phyloP scores from a whole-genome alignment of 2,113 vertebrate species.

The Corythaixoides concolor region DNA sequence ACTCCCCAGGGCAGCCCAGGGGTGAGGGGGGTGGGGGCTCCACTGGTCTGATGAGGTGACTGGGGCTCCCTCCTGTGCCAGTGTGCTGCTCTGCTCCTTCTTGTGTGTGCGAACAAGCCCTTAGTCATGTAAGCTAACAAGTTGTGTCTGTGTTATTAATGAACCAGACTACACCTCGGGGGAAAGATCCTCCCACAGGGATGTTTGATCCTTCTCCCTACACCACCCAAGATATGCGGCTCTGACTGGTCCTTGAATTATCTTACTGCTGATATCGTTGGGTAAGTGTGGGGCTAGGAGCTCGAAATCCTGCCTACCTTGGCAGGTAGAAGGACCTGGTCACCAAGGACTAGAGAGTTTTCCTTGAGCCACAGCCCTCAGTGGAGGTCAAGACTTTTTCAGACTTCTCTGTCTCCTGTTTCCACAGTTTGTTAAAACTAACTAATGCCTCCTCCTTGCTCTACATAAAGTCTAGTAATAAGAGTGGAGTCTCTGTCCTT shows the following conservation, averaged over 20 bases:
- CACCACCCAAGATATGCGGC: fast-evolving
- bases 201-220: not conserved
- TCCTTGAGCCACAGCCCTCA: not conserved
- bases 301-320: not conserved
- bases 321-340: not conserved
- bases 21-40: not conserved
- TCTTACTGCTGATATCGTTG: not conserved
- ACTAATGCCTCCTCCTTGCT: not conserved
- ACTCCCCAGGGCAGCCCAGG: fast-evolving
- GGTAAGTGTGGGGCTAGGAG: not conserved
- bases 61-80: fast-evolving
- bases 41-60: not conserved
- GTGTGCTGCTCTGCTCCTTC: not conserved
- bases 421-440: not conserved
- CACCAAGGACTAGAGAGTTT: not conserved
- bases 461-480: not conserved
- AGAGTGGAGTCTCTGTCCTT: not conserved
- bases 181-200: not conserved
- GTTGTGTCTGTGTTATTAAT: not conserved
- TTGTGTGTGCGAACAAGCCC: fast-evolving
- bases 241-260: not conserved
- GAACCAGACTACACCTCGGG: not conserved
- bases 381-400: not conserved
- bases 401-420: not conserved
- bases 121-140: not conserved